These are phyloP conservation scores for Rhyacophila evoluta DNA, from an alignment of 2,888 invertebrate species.

Conservation along the genomic window DNA sequence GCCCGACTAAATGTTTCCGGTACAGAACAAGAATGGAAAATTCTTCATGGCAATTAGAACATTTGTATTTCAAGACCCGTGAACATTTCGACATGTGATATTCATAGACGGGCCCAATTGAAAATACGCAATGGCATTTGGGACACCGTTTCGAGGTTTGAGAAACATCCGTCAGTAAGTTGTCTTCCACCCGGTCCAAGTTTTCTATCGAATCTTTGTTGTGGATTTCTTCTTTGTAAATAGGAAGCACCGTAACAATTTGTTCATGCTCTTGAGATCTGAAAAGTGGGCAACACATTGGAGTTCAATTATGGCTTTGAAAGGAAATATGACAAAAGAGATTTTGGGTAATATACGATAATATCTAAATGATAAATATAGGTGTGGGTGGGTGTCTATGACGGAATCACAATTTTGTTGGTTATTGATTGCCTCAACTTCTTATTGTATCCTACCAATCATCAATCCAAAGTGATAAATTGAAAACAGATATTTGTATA, in stretches of 20 bases:
- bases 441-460: too few relatives aligned
- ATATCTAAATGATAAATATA: too few relatives aligned
- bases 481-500: too few relatives aligned
- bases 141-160: not conserved
- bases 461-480: too few relatives aligned
- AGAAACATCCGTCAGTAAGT: not conserved
- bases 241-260: not conserved
- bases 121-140: too few relatives aligned
- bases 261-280: slow-evolving; percentile 45
- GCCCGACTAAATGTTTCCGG: not conserved
- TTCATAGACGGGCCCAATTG: too few relatives aligned
- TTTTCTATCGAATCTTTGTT: not conserved
- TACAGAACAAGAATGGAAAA: not conserved
- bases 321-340: too few relatives aligned
- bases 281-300: not conserved
- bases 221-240: not conserved
- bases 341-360: too few relatives aligned
- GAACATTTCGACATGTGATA: too few relatives aligned
- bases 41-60: not conserved
- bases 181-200: not conserved
- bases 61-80: not conserved
- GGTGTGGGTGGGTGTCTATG: too few relatives aligned
- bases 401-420: too few relatives aligned
- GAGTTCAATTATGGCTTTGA: not conserved
- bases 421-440: too few relatives aligned